A percentile compares a stretch with the other conserved stretches of the same genome.
These are phyloP conservation scores for Drosophila varians DNA, from an alignment of 1,140 invertebrate species.

Conservation along the genomic window DNA sequence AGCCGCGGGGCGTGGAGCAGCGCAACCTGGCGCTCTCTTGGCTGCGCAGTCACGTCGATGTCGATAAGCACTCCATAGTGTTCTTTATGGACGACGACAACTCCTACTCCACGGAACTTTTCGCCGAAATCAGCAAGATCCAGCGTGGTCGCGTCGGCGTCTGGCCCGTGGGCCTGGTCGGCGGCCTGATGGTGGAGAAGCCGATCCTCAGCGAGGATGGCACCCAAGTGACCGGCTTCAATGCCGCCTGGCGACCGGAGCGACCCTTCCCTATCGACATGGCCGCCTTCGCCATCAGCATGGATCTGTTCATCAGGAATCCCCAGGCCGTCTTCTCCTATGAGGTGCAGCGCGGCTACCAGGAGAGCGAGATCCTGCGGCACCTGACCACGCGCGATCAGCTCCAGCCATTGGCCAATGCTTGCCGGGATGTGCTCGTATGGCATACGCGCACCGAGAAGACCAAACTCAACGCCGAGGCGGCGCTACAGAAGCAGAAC, in stretches of 20 bases:
- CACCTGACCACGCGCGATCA: constrained; percentile 91
- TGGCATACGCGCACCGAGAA: constrained; percentile 98
- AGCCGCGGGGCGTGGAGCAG: constrained; percentile 97
- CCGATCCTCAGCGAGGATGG: constrained; percentile 88
- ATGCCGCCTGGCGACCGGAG: constrained; percentile 92
- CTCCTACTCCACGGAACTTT: constrained; percentile 90
- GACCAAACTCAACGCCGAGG: constrained; percentile 89
- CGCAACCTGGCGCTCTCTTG: constrained; percentile 95
- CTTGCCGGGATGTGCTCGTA: constrained; percentile 96
- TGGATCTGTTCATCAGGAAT: constrained; percentile 90
- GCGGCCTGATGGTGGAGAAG: constrained; percentile 93
- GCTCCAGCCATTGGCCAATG: constrained; percentile 94
- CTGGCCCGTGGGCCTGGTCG: constrained; percentile 98
- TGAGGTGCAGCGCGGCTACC: constrained; percentile 91
- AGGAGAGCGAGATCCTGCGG: constrained; percentile 95
- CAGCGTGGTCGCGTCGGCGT: constrained; percentile 91
- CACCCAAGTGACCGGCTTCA: constrained; percentile 92
- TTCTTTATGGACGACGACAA: constrained; percentile 99
- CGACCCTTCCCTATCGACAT: constrained; percentile 98
- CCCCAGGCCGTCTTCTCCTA: constrained; percentile 93
- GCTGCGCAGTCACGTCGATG: constrained; percentile 88
- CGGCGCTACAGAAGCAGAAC: constrained; percentile 84
- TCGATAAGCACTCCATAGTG: constrained; percentile 89
- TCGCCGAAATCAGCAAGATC: constrained; percentile 88
- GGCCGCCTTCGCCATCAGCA: constrained; percentile 98